phyloP scores from a whole-genome alignment of 2,797 vertebrate genomes.

The Phataginus tetradactyla region DNA sequence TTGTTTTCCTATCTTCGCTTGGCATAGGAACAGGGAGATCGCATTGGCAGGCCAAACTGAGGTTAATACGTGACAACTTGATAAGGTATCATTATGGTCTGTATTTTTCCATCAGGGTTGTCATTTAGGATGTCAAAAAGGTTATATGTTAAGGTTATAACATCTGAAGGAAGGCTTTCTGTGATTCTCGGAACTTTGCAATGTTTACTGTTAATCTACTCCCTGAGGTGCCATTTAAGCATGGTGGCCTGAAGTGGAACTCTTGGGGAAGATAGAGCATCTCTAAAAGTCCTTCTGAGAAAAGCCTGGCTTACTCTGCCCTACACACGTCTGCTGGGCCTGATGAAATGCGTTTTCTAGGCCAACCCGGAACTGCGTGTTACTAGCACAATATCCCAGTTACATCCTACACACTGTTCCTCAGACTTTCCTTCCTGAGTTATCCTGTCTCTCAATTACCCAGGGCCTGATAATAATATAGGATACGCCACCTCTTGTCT shows the following conservation, averaged over 20 bases:
- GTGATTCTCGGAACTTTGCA: neutral
- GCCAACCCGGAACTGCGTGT: neutral
- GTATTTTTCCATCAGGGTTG: neutral
- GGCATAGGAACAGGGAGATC: neutral
- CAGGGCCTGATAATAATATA: neutral
- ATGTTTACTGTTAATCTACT: neutral
- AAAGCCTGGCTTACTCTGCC: neutral
- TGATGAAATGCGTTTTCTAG: neutral
- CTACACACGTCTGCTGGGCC: no score
- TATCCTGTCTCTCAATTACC: neutral
- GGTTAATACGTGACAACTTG: neutral
- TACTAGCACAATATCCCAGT: neutral
- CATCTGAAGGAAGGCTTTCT: neutral
- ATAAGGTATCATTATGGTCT: neutral
- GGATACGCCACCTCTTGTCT: neutral
- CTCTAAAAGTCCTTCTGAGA: neutral
- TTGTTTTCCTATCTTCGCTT: neutral
- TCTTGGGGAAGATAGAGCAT: neutral
- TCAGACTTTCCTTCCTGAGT: neutral
- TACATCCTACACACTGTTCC: neutral
- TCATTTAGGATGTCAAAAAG: neutral
- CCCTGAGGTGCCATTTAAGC: neutral
- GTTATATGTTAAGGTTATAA: neutral
- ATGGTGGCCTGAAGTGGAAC: neutral
- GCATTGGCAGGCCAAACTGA: neutral